A percentile compares a stretch with the other conserved stretches of the same genome.
phyloP scores from a whole-genome alignment of 2,113 vertebrate genomes.

The Hemibagrus wyckioides region DNA sequence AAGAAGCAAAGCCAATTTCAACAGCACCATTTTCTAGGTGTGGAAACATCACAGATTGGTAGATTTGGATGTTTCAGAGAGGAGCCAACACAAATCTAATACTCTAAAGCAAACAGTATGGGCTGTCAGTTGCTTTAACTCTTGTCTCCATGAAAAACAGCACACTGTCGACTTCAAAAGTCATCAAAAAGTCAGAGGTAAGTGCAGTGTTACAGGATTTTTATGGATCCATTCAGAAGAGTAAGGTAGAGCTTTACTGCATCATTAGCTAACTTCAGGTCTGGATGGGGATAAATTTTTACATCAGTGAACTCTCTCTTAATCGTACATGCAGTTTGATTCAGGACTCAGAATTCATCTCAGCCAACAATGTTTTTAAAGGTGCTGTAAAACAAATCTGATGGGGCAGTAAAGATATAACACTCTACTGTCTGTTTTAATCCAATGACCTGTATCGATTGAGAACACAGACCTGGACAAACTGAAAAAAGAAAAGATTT shows the following conservation, averaged over 20 bases:
- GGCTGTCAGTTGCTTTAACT: not conserved
- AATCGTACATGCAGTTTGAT: not conserved
- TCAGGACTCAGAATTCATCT: not conserved
- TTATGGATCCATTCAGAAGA: not conserved
- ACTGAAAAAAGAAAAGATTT: not conserved
- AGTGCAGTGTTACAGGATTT: not conserved
- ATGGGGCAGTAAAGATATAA: not conserved
- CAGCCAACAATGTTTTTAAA: not conserved
- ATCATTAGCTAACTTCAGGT: not conserved
- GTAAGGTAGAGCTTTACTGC: not conserved
- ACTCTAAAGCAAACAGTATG: not conserved
- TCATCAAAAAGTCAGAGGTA: not conserved
- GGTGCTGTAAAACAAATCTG: not conserved
- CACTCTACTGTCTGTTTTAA: not conserved
- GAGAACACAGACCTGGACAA: not conserved
- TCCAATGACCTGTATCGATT: not conserved
- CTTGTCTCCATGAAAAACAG: not conserved
- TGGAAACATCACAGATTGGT: not conserved
- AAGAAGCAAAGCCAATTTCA: too few relatives aligned
- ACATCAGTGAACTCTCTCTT: not conserved
- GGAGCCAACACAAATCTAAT: not conserved
- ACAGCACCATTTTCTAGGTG: not conserved
- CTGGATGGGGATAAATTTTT: not conserved
- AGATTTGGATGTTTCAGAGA: not conserved
- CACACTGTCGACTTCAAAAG: not conserved